phyloP scores from a whole-genome alignment of 2,113 vertebrate genomes.

The Aegithalos caudatus region DNA sequence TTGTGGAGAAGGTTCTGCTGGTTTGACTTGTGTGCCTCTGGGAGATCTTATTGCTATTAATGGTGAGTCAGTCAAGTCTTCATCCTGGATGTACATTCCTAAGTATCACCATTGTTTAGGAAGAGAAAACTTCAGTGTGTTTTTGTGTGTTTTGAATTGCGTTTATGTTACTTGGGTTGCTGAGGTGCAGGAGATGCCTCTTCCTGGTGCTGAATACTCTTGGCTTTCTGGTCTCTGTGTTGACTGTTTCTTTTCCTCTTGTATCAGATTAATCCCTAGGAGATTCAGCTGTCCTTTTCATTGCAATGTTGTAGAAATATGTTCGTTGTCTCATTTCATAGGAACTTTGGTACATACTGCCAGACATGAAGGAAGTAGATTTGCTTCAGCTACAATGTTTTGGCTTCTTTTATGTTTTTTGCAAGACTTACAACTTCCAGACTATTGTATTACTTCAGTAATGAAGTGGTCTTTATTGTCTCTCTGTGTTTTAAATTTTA shows the following conservation, averaged over 20 bases:
- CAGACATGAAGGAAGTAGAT: neutral
- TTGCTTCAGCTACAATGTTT: neutral
- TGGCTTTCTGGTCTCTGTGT: neutral
- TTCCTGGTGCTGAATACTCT: neutral
- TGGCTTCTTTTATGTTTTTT: neutral
- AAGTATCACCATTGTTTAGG: neutral
- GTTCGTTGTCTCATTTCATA: neutral
- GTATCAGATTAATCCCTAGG: neutral
- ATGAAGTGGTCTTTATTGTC: neutral
- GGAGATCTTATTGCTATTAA: conserved; percentile 82
- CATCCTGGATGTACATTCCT: neutral
- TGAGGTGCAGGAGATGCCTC: neutral
- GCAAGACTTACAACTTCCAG: neutral
- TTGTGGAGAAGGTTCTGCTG: conserved; percentile 77
- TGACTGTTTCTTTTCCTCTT: neutral
- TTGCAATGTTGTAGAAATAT: neutral
- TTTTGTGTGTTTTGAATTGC: neutral
- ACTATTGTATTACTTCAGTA: neutral
- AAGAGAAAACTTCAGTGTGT: neutral
- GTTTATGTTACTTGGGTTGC: neutral
- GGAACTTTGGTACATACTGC: neutral
- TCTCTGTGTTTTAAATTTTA: neutral
- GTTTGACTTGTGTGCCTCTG: conserved; percentile 84
- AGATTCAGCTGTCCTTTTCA: neutral
- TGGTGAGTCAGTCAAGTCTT: conserved; percentile 68